A percentile compares a stretch with the other conserved stretches of the same genome.
These are phyloP conservation scores for Medauroidea extradentata DNA, from an alignment of 1,140 invertebrate species.

Conservation along the genomic window DNA sequence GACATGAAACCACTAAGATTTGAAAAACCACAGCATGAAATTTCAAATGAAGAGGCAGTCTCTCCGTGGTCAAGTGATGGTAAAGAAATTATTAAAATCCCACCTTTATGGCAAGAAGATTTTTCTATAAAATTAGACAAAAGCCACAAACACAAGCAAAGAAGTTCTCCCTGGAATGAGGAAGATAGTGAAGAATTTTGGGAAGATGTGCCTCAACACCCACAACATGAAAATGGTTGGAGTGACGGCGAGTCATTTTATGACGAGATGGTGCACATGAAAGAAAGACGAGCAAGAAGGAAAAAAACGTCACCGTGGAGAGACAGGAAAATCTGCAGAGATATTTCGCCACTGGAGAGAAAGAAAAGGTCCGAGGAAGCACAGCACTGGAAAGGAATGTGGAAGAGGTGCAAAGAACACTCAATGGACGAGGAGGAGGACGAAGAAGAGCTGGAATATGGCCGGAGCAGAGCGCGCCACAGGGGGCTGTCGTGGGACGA, in stretches of 20 bases:
- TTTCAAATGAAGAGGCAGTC: conserved; percentile 49
- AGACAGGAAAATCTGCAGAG: conserved; percentile 52
- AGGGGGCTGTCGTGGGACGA: conserved; percentile 22
- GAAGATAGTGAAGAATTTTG: conserved; percentile 34
- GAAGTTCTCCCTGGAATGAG: conserved; percentile 22
- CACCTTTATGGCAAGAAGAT: background rate
- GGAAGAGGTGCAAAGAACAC: conserved; percentile 24
- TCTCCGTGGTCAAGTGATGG: conserved; percentile 75
- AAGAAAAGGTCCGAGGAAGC: conserved; percentile 45
- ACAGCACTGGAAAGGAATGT: conserved; percentile 26
- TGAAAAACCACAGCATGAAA: conserved; percentile 42
- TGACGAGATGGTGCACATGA: conserved; percentile 26
- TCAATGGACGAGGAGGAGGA: conserved; percentile 42
- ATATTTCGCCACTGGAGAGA: conserved; percentile 67
- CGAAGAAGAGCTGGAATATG: conserved; percentile 40
- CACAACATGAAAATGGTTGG: conserved; percentile 36
- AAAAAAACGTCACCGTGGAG: conserved; percentile 1
- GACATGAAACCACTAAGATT: conserved; percentile 38
- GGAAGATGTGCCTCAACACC: conserved; percentile 25
- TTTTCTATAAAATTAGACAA: background rate
- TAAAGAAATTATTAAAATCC: conserved; percentile 49
- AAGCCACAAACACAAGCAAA: background rate
- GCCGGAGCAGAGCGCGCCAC: conserved; percentile 40
- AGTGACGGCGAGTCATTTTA: conserved; percentile 35
- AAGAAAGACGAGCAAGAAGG: background rate